phyloP scores from a whole-genome alignment of 2,797 vertebrate genomes.

The Podarcis siculus region DNA sequence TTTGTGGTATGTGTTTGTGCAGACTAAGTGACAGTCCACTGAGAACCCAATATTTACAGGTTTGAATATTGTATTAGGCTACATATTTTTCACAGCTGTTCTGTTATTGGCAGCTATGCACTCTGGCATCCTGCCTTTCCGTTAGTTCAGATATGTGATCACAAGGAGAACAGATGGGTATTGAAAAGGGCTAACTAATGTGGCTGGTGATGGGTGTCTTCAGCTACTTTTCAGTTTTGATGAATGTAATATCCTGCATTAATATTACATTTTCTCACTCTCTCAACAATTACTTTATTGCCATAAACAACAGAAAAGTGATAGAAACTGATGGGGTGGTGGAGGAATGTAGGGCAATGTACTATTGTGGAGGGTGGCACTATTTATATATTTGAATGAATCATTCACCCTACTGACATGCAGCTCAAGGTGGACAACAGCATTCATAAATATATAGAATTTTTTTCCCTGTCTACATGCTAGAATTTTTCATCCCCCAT shows the following conservation, averaged over 20 bases:
- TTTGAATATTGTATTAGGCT: neutral
- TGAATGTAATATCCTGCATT: neutral
- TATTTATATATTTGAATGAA: too few relatives aligned
- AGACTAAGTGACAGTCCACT: neutral
- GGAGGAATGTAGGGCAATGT: too few relatives aligned
- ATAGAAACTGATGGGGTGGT: too few relatives aligned
- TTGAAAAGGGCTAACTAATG: neutral
- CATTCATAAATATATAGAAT: too few relatives aligned
- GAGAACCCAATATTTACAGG: neutral
- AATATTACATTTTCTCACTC: neutral
- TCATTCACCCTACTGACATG: too few relatives aligned
- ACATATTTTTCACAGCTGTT: constrained; percentile 13
- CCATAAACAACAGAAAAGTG: too few relatives aligned
- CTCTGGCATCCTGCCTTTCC: constrained; percentile 28
- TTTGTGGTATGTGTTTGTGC: neutral
- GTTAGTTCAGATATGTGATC: neutral
- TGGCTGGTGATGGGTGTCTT: neutral
- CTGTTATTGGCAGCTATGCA: neutral
- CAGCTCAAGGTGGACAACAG: too few relatives aligned
- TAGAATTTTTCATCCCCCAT: too few relatives aligned
- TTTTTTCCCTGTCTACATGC: too few relatives aligned
- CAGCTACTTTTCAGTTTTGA: neutral
- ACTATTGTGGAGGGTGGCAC: too few relatives aligned
- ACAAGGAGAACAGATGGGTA: neutral
- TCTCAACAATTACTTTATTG: too few relatives aligned